These are phyloP conservation scores for Leptura quadrifasciata DNA, from an alignment of 2,888 invertebrate species.

Conservation along the genomic window DNA sequence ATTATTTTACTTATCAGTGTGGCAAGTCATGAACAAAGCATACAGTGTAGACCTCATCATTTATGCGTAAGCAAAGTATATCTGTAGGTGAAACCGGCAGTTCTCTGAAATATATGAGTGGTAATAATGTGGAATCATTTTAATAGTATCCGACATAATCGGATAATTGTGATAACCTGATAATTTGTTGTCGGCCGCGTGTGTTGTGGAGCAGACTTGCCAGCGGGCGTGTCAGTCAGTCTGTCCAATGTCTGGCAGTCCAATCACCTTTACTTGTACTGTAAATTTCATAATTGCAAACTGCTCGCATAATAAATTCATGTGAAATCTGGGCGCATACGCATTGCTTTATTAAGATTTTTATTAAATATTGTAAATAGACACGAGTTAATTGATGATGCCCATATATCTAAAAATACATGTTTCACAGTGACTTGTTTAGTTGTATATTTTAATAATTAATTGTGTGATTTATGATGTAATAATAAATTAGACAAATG, in stretches of 20 bases:
- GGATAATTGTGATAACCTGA: slow-evolving; percentile 64
- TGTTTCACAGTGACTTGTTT: not conserved
- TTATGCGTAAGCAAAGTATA: slow-evolving; percentile 23
- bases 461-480: not conserved
- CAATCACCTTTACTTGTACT: slow-evolving; percentile 55
- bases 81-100: slow-evolving; percentile 25
- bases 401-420: not conserved
- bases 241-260: slow-evolving; percentile 60
- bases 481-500: not conserved
- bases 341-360: not conserved
- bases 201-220: slow-evolving; percentile 58
- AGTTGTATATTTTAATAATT: not conserved
- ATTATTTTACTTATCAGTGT: not conserved
- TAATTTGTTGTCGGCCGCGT: slow-evolving; percentile 62
- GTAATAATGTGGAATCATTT: slow-evolving; percentile 57
- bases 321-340: not conserved
- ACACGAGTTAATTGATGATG: not conserved
- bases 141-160: slow-evolving; percentile 63
- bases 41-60: not conserved
- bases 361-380: not conserved
- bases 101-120: slow-evolving; percentile 54
- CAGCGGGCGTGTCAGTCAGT: slow-evolving; percentile 62
- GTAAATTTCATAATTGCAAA: slow-evolving; percentile 46
- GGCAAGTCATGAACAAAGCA: not conserved
- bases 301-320: slow-evolving; percentile 3